Percentiles rank a stretch among this genome's conserved stretches.
Evolutionary conservation across 2,797 vertebrate species (phyloP).

Genomic region (Sebastes steindachneri): DNA sequence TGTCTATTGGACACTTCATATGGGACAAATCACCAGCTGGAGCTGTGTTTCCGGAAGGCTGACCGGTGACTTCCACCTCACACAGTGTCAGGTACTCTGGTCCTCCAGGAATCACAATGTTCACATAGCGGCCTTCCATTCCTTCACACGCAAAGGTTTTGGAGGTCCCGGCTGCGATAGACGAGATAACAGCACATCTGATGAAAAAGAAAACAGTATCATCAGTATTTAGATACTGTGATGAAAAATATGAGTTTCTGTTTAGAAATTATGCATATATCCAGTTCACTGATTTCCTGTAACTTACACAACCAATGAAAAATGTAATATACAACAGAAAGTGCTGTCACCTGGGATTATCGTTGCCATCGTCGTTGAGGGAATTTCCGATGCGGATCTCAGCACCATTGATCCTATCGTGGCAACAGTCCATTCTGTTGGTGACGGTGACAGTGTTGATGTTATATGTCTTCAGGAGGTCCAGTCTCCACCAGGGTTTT

Average conservation of each 20-base stretch:
- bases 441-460: conserved; percentile 29
- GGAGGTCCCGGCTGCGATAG: conserved; percentile 1
- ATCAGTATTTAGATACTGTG: neutral
- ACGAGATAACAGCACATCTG: conserved; percentile 35
- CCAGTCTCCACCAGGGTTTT: conserved; percentile 27
- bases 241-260: neutral
- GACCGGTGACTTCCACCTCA: conserved; percentile 24
- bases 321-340: neutral
- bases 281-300: neutral
- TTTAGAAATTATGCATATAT: no score
- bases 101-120: conserved; percentile 23
- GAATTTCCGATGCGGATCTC: conserved; percentile 23
- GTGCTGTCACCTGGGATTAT: neutral
- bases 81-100: neutral
- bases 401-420: neutral
- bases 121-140: conserved; percentile 20
- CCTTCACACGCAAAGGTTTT: conserved; percentile 21
- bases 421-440: conserved; percentile 25
- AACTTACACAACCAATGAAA: neutral
- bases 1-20: no score
- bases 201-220: neutral
- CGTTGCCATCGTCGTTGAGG: neutral
- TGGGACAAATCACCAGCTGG: no score
- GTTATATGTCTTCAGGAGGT: neutral
- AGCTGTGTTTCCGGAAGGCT: no score